phyloP scores from a whole-genome alignment of 1,140 invertebrate genomes.

The Tigriopus japonicus region DNA sequence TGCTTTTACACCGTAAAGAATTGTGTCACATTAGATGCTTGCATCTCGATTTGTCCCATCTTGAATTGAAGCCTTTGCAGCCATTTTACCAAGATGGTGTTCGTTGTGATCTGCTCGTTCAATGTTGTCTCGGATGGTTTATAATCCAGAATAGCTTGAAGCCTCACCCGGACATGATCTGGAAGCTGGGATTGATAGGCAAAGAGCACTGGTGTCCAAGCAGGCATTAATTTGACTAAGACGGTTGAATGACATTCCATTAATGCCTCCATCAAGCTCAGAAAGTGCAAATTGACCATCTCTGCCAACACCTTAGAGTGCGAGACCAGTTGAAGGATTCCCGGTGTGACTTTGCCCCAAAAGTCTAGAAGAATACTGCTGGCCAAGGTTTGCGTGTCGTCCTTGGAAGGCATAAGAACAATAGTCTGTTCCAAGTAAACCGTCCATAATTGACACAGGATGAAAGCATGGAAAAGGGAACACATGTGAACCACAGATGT shows the following conservation, averaged over 20 bases:
- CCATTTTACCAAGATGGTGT: conserved; percentile 48
- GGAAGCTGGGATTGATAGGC: conserved; percentile 71
- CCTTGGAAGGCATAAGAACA: background rate
- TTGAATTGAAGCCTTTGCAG: conserved; percentile 86
- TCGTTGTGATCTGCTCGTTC: background rate
- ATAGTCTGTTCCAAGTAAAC: conserved; percentile 73
- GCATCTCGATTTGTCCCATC: conserved; percentile 91
- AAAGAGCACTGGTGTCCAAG: conserved; percentile 77
- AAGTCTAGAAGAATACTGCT: conserved; percentile 71
- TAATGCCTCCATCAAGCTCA: conserved; percentile 82
- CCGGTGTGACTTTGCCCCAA: conserved; percentile 93
- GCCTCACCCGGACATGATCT: conserved; percentile 48
- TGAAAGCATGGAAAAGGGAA: conserved; percentile 44
- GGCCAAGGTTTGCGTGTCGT: conserved; percentile 2
- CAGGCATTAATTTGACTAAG: conserved; percentile 58
- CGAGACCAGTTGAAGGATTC: conserved; percentile 74
- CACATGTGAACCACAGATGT: conserved; percentile 79
- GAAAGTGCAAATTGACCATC: conserved; percentile 91
- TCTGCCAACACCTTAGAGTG: conserved; percentile 89
- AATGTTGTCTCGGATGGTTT: background rate
- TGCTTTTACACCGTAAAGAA: conserved; percentile 52
- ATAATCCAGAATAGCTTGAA: conserved; percentile 10
- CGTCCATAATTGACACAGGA: conserved; percentile 72
- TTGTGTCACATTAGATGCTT: conserved; percentile 74
- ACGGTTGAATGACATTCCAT: conserved; percentile 87